Percentiles rank a stretch among this genome's conserved stretches.
phyloP scores from a whole-genome alignment of 2,113 vertebrate species.

The Corynorhinus townsendii region DNA sequence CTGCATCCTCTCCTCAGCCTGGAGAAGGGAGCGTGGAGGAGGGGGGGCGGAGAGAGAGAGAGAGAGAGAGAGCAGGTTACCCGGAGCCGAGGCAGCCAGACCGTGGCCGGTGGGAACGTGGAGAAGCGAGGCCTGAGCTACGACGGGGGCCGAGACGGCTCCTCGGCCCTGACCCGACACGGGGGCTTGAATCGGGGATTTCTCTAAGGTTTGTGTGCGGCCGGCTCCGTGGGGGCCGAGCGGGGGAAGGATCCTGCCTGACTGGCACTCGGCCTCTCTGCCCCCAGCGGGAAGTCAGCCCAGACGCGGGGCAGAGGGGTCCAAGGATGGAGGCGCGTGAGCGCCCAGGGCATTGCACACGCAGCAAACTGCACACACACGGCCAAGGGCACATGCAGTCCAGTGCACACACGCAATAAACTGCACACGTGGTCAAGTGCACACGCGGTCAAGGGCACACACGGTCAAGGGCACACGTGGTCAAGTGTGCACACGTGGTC shows the following conservation, averaged over 20 bases:
- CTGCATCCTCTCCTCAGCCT: conserved; percentile 99
- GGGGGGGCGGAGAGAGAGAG: conserved; percentile 77
- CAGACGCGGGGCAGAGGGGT: background rate
- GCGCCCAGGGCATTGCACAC: background rate
- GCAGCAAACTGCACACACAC: background rate
- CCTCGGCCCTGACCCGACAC: conserved; percentile 24
- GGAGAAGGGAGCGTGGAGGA: conserved; percentile 59
- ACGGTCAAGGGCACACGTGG: no score
- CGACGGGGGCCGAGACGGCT: background rate
- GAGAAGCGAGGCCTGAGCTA: background rate
- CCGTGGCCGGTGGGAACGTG: background rate
- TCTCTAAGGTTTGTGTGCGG: background rate
- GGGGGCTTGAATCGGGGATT: background rate
- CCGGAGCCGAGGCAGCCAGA: conserved; percentile 52
- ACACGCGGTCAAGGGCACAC: no score
- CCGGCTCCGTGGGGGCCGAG: background rate
- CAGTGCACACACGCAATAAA: no score
- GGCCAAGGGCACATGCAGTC: no score
- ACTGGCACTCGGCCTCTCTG: background rate
- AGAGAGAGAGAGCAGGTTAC: conserved; percentile 74
- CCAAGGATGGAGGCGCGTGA: background rate
- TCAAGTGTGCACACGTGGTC: no score
- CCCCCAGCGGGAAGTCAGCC: background rate
- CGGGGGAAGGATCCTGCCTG: background rate
- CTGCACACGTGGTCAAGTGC: no score